Evolutionary conservation across 35 echinoderm and acorn worm species (phyloP).

Genomic region (Acanthaster planci): DNA sequence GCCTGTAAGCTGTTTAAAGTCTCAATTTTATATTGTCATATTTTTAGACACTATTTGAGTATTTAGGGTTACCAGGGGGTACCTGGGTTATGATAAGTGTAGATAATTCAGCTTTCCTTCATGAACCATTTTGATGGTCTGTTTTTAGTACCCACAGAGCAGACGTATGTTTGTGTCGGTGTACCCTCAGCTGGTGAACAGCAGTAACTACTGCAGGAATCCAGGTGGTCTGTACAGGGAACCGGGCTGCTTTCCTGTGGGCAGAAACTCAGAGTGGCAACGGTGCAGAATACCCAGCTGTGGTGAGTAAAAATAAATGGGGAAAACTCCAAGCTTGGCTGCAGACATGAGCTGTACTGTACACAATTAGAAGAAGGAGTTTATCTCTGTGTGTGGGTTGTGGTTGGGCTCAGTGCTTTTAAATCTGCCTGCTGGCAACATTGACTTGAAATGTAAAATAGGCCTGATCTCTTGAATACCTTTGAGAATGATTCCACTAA

Average conservation of each 20-base stretch:
- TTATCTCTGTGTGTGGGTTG: too few relatives aligned
- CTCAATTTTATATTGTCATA: too few relatives aligned
- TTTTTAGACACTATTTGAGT: too few relatives aligned
- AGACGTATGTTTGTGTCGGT: not conserved
- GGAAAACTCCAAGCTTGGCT: too few relatives aligned
- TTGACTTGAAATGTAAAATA: too few relatives aligned
- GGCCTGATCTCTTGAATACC: too few relatives aligned
- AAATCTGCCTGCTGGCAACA: too few relatives aligned
- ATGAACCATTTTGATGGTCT: not conserved
- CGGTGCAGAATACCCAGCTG: constrained; percentile 52
- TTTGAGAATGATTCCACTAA: too few relatives aligned
- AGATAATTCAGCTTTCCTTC: not conserved
- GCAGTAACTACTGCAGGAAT: constrained; percentile 66
- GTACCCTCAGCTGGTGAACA: constrained; percentile 50
- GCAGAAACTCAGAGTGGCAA: constrained; percentile 28
- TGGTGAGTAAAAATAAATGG: constrained; percentile 47
- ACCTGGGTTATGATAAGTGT: not conserved
- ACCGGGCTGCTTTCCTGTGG: constrained; percentile 65
- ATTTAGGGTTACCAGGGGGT: not conserved
- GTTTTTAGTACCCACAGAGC: constrained; percentile 14
- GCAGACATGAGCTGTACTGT: too few relatives aligned
- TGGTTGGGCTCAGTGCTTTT: too few relatives aligned
- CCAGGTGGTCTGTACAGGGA: constrained; percentile 37
- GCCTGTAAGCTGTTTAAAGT: too few relatives aligned
- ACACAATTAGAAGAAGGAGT: too few relatives aligned